These are phyloP conservation scores for Drosophila anomalata DNA, from an alignment of 2,888 invertebrate species.

Conservation along the genomic window DNA sequence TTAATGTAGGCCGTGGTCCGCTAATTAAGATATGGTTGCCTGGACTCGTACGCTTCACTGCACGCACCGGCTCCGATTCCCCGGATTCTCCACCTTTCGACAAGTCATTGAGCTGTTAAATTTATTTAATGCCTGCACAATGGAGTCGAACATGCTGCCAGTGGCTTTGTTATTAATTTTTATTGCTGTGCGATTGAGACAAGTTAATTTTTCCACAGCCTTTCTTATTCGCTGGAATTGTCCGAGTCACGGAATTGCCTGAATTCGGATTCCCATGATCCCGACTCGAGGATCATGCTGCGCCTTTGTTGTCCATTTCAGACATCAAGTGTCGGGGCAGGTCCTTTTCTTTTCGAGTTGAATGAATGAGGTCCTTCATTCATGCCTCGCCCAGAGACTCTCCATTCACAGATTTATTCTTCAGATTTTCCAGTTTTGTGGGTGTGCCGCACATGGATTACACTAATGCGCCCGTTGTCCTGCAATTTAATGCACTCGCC, in stretches of 20 bases:
- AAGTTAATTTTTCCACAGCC: slow-evolving; percentile 43
- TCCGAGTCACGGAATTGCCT: slow-evolving; percentile 18
- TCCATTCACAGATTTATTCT: slow-evolving; percentile 8
- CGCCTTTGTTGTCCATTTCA: slow-evolving; percentile 53
- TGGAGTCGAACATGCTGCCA: slow-evolving; percentile 63
- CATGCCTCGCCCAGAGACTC: slow-evolving; percentile 31
- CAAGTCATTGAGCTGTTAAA: slow-evolving; percentile 79
- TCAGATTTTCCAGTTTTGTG: slow-evolving; percentile 38
- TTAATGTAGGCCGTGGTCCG: slow-evolving; percentile 59
- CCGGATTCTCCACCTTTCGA: slow-evolving; percentile 61
- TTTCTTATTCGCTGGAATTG: slow-evolving; percentile 30
- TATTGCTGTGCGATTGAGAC: slow-evolving; percentile 65
- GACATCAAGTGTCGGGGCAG: slow-evolving; percentile 13
- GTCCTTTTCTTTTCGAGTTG: slow-evolving; percentile 39
- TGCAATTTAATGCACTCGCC: slow-evolving; percentile 68
- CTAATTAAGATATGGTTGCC: slow-evolving; percentile 71
- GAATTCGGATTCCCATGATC: slow-evolving; percentile 68
- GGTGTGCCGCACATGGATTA: slow-evolving; percentile 73
- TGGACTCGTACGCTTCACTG: slow-evolving; percentile 57
- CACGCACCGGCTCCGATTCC: slow-evolving; percentile 5
- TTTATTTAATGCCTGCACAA: slow-evolving; percentile 72
- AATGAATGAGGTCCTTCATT: slow-evolving; percentile 59
- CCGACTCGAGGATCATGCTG: slow-evolving; percentile 56
- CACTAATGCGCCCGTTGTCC: slow-evolving; percentile 73
- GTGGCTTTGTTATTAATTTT: slow-evolving; percentile 73